These are phyloP conservation scores for Typhlichthys subterraneus DNA, from an alignment of 2,797 vertebrate genomes.

Conservation along the genomic window DNA sequence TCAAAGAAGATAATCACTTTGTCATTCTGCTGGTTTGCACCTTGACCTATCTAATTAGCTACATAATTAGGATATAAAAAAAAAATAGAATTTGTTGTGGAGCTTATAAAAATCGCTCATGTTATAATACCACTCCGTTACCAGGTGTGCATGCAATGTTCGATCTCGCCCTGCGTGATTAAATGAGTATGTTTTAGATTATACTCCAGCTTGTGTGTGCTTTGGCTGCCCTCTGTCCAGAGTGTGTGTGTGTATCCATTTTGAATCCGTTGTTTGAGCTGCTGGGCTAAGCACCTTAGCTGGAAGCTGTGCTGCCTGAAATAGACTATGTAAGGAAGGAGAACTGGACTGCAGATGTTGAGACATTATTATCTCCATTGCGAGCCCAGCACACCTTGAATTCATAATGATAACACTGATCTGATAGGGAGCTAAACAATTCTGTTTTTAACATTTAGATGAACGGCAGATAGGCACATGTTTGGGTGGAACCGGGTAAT, in stretches of 20 bases:
- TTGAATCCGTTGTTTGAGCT: conserved; percentile 46
- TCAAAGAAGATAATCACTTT: conserved; percentile 39
- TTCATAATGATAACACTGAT: conserved; percentile 47
- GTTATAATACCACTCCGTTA: conserved; percentile 37
- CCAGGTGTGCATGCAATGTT: conserved; percentile 67
- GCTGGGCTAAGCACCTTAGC: conserved; percentile 43
- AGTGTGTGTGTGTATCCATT: conserved; percentile 53
- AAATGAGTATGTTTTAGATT: conserved; percentile 70
- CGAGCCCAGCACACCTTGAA: conserved; percentile 54
- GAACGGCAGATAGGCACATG: conserved; percentile 22
- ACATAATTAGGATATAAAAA: conserved; percentile 40
- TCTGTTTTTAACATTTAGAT: conserved; percentile 33
- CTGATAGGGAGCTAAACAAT: conserved; percentile 32
- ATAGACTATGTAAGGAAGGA: conserved; percentile 25
- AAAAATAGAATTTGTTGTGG: conserved; percentile 32
- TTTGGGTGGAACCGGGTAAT: conserved; percentile 12
- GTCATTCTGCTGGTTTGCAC: conserved; percentile 47
- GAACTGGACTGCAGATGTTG: conserved; percentile 63
- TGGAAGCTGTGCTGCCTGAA: conserved; percentile 36
- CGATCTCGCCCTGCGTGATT: conserved; percentile 62
- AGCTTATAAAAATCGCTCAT: conserved; percentile 43
- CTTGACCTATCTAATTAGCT: conserved; percentile 26
- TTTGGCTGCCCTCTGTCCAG: conserved; percentile 56
- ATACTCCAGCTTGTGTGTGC: conserved; percentile 52
- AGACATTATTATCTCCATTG: conserved; percentile 30